Percentiles rank a stretch among this genome's conserved stretches.
phyloP scores from a whole-genome alignment of 2,888 invertebrate genomes.

The Bembecia ichneumoniformis region DNA sequence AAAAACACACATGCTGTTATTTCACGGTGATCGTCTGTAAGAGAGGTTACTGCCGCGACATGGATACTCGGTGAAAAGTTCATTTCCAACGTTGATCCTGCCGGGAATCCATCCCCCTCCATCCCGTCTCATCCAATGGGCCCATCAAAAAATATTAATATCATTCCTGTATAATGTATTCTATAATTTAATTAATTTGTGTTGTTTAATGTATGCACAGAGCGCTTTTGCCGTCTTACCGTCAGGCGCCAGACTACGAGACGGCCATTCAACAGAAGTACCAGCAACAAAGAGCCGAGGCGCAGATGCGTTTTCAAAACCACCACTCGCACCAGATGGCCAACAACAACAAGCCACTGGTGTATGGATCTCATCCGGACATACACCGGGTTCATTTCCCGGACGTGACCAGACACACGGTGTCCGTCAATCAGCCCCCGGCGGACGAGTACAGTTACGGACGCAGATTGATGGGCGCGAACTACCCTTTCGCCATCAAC shows the following conservation, averaged over 20 bases:
- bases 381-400: constrained; percentile 79
- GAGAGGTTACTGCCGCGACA: too few species aligned
- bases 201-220: constrained; percentile 43
- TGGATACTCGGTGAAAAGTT: too few species aligned
- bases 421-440: constrained; percentile 32
- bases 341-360: constrained; percentile 41
- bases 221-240: constrained; percentile 85
- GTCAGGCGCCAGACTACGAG: constrained; percentile 95
- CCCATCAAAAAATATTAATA: too few species aligned
- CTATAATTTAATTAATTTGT: too few species aligned
- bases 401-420: constrained; percentile 74
- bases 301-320: constrained; percentile 50
- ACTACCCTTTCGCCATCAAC: constrained; percentile 55
- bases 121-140: too few species aligned
- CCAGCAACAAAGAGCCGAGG: constrained; percentile 60
- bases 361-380: constrained; percentile 82
- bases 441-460: constrained; percentile 50
- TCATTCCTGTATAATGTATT: too few species aligned
- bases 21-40: too few species aligned
- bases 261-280: constrained; percentile 92
- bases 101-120: too few species aligned
- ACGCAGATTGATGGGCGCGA: constrained; percentile 39
- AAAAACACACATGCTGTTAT: too few species aligned
- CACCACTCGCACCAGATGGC: constrained; percentile 39
- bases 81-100: too few species aligned